Evolutionary conservation across 2,888 invertebrate genomes (phyloP).

Genomic region (Phytoseiulus persimilis): DNA sequence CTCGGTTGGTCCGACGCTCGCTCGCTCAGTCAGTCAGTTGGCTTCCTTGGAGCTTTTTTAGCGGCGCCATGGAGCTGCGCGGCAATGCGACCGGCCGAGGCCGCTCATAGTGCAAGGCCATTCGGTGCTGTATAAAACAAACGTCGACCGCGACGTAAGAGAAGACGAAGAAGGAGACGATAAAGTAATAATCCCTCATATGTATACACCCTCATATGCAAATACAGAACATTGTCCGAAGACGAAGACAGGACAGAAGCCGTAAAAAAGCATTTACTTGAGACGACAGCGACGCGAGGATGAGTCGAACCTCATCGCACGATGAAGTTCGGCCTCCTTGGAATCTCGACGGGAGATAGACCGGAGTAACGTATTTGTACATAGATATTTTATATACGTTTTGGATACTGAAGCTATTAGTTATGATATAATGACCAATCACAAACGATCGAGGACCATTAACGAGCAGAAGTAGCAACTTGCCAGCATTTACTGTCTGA

Average conservation of each 20-base stretch:
- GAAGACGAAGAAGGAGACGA: neutral
- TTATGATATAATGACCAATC: neutral
- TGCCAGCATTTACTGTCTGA: neutral
- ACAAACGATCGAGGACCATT: neutral
- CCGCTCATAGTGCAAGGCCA: slow-evolving; percentile 39
- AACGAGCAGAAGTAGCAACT: neutral
- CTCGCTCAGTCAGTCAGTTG: neutral
- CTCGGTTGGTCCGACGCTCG: neutral
- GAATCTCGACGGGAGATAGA: neutral
- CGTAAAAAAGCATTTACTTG: neutral
- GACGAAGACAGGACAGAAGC: neutral
- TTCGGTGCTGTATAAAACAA: slow-evolving; percentile 5
- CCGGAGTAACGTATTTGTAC: neutral
- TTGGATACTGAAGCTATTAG: neutral
- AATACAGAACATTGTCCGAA: slow-evolving; percentile 8
- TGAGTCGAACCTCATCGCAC: neutral
- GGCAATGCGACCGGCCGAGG: slow-evolving; percentile 8
- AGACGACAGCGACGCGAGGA: neutral
- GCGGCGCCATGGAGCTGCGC: slow-evolving; percentile 5
- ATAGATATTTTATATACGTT: neutral
- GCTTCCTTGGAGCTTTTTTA: slow-evolving; percentile 5
- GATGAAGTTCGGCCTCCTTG: neutral
- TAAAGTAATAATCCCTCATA: slow-evolving; percentile 25
- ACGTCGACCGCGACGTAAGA: neutral
- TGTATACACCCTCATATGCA: slow-evolving; percentile 22